Percentiles rank a stretch among this genome's conserved stretches.
These are phyloP conservation scores for Loripinus fragilis DNA, from an alignment of 2,888 invertebrate species.

Conservation along the genomic window DNA sequence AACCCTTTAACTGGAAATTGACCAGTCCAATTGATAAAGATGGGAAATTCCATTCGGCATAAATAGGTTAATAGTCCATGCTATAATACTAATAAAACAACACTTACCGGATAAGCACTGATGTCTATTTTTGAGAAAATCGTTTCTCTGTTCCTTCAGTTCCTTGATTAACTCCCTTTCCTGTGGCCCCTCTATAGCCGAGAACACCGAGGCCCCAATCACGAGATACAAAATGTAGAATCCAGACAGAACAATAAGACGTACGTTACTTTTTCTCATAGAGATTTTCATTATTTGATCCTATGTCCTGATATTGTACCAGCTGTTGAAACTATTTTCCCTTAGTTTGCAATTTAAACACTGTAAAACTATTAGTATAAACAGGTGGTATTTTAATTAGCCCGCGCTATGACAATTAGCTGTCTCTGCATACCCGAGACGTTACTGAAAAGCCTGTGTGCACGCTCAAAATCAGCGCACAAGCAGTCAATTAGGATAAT, in stretches of 20 bases:
- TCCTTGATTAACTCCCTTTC: constrained; percentile 86
- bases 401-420: neutral
- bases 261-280: constrained; percentile 70
- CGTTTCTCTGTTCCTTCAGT: constrained; percentile 85
- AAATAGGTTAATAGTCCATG: too few relatives aligned
- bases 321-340: too few relatives aligned
- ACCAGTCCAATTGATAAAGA: too few relatives aligned
- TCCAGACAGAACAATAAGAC: constrained; percentile 78
- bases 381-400: neutral
- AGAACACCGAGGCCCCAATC: constrained; percentile 91
- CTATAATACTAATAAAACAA: too few relatives aligned
- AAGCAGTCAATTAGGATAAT: too few relatives aligned
- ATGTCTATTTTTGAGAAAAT: constrained; percentile 87
- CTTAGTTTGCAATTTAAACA: neutral
- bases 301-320: neutral
- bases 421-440: too few relatives aligned
- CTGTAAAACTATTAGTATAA: neutral
- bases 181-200: constrained; percentile 90
- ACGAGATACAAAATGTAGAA: constrained; percentile 87
- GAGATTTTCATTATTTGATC: constrained; percentile 37
- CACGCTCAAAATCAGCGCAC: too few relatives aligned
- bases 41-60: too few relatives aligned
- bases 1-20: too few relatives aligned
- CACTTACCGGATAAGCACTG: constrained; percentile 86
- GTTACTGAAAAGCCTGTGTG: too few relatives aligned